Evolutionary conservation across 2,888 invertebrate genomes (phyloP).

Genomic region (Pilophorus perplexus): DNA sequence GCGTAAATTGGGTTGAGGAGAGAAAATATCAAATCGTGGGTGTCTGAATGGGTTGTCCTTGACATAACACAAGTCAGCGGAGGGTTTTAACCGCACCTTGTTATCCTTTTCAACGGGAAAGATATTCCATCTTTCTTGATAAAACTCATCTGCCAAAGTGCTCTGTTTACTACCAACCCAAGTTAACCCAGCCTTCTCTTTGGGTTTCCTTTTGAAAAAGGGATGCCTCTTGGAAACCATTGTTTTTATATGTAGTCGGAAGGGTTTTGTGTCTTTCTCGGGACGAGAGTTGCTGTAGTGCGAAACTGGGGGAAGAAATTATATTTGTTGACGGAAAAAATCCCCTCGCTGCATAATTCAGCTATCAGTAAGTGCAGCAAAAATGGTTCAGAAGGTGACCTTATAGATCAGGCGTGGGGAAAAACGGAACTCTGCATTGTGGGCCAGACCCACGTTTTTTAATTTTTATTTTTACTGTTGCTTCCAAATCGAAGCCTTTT

Average conservation of each 20-base stretch:
- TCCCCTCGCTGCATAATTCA: too few species aligned
- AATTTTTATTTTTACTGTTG: too few species aligned
- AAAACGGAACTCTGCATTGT: too few species aligned
- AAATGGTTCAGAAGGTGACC: too few species aligned
- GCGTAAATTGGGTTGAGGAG: neutral
- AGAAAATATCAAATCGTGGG: neutral
- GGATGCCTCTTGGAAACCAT: too few species aligned
- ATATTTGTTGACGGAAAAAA: too few species aligned
- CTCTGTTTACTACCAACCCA: neutral
- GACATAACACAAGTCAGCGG: neutral
- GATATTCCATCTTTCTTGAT: neutral
- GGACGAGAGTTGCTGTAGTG: neutral
- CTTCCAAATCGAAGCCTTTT: too few species aligned
- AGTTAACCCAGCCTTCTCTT: neutral
- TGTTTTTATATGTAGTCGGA: too few species aligned
- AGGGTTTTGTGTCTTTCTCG: neutral
- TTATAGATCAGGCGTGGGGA: too few species aligned
- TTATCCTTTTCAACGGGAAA: neutral
- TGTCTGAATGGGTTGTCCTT: neutral
- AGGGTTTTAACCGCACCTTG: neutral
- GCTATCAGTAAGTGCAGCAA: too few species aligned
- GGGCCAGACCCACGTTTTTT: too few species aligned
- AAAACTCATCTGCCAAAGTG: conserved; percentile 12
- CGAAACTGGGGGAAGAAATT: neutral
- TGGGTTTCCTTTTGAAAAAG: neutral